Evolutionary conservation across 2,797 vertebrate species (phyloP).

Genomic region (Dendrocincla tyrannina): DNA sequence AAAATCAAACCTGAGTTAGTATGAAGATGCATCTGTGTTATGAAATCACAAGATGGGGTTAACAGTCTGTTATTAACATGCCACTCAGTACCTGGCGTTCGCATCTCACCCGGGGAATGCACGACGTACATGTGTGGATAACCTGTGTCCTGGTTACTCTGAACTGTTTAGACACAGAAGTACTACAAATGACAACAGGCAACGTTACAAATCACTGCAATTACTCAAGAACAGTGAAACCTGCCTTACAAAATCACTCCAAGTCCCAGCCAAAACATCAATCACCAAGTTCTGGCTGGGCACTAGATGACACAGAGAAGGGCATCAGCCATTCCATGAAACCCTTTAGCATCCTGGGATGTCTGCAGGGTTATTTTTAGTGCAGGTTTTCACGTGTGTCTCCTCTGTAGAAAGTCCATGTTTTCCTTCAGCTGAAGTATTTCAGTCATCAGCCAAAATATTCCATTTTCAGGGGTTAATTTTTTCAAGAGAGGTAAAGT

Average conservation of each 20-base stretch:
- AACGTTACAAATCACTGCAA: background rate
- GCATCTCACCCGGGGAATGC: conserved; percentile 39
- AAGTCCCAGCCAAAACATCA: background rate
- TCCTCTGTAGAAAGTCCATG: background rate
- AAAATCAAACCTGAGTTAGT: conserved; percentile 35
- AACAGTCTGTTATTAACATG: background rate
- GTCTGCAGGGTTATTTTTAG: background rate
- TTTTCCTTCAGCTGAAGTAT: background rate
- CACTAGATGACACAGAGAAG: background rate
- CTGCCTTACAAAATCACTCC: background rate
- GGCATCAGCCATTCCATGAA: background rate
- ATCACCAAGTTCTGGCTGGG: background rate
- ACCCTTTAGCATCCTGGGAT: background rate
- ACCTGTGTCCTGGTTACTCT: conserved; percentile 11
- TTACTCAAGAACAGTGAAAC: background rate
- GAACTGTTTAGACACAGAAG: conserved; percentile 58
- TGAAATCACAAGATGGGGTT: background rate
- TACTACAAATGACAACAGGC: conserved; percentile 18
- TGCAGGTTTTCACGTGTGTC: background rate
- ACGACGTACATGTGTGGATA: conserved; percentile 30
- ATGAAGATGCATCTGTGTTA: background rate
- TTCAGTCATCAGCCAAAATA: background rate
- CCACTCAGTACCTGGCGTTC: conserved; percentile 37
- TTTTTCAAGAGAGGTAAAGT: background rate
- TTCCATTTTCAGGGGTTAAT: background rate